These are phyloP conservation scores for Mionectes olivaceus DNA, from an alignment of 2,797 vertebrate species.

Conservation along the genomic window DNA sequence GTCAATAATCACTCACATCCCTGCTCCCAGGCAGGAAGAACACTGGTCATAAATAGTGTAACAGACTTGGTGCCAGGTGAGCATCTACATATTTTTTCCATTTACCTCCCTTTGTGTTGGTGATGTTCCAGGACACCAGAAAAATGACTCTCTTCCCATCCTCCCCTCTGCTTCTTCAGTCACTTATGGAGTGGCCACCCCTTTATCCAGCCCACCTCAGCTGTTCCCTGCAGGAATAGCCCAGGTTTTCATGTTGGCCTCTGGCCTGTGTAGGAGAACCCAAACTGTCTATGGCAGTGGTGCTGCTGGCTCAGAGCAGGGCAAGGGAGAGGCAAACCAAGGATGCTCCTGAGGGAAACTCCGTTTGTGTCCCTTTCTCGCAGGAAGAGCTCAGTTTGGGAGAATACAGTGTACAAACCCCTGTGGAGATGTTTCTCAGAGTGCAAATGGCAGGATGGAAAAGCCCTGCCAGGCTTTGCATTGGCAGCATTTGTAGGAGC, in stretches of 20 bases:
- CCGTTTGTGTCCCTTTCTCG: neutral
- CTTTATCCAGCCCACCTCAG: neutral
- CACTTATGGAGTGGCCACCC: neutral
- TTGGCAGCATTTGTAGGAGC: neutral
- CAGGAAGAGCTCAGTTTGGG: neutral
- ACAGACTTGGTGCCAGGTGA: slow-evolving; percentile 21
- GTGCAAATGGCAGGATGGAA: neutral
- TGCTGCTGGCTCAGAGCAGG: neutral
- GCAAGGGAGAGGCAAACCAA: neutral
- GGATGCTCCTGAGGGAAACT: neutral
- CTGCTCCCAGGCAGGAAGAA: slow-evolving; percentile 7
- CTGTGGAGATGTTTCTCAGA: slow-evolving; percentile 6
- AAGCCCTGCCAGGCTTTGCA: neutral
- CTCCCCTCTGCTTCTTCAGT: neutral
- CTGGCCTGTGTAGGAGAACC: rapidly evolving
- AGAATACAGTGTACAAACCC: neutral
- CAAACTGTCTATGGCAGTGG: rapidly evolving
- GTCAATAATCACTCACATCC: slow-evolving; percentile 37
- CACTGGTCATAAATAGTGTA: slow-evolving; percentile 65
- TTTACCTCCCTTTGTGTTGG: slow-evolving; percentile 22
- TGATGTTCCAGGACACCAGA: neutral
- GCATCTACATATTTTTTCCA: slow-evolving; percentile 64
- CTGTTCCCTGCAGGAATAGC: neutral
- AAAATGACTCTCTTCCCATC: neutral
- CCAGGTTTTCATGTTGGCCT: neutral